A percentile compares a stretch with the other conserved stretches of the same genome.
These are phyloP conservation scores for Limnodromus scolopaceus DNA, from an alignment of 2,797 vertebrate species.

Conservation along the genomic window DNA sequence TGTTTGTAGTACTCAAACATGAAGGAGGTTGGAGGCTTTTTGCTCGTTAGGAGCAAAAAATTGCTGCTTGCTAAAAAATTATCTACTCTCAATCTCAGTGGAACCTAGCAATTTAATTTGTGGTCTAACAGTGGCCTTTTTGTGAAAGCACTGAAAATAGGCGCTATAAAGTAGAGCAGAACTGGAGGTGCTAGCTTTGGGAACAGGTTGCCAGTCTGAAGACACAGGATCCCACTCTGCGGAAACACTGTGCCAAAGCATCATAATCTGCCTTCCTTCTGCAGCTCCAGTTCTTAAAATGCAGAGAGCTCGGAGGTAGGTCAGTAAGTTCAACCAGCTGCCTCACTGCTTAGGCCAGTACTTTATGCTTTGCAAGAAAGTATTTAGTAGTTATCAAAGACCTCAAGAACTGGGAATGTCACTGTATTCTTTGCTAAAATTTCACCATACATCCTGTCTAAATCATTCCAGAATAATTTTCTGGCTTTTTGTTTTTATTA, in stretches of 20 bases:
- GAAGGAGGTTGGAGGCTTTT: background rate
- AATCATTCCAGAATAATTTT: background rate
- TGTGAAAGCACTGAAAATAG: background rate
- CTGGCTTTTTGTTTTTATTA: background rate
- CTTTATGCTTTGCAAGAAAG: background rate
- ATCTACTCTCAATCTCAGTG: background rate
- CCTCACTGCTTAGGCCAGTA: background rate
- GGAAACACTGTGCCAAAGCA: background rate
- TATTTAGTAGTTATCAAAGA: background rate
- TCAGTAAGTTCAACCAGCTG: background rate
- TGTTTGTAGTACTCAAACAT: background rate
- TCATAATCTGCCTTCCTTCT: background rate
- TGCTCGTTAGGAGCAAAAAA: background rate
- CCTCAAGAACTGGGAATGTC: background rate
- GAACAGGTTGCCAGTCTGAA: background rate
- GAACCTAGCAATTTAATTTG: background rate
- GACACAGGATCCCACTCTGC: background rate
- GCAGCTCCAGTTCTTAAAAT: background rate
- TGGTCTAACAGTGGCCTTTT: background rate
- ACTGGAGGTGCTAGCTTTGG: background rate
- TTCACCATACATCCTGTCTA: background rate
- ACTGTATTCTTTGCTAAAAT: background rate
- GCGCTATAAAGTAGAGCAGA: background rate
- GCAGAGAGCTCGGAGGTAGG: background rate
- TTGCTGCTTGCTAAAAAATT: background rate